These are phyloP conservation scores for Exephanes ischioxanthus DNA, from an alignment of 2,888 invertebrate genomes.

Conservation along the genomic window DNA sequence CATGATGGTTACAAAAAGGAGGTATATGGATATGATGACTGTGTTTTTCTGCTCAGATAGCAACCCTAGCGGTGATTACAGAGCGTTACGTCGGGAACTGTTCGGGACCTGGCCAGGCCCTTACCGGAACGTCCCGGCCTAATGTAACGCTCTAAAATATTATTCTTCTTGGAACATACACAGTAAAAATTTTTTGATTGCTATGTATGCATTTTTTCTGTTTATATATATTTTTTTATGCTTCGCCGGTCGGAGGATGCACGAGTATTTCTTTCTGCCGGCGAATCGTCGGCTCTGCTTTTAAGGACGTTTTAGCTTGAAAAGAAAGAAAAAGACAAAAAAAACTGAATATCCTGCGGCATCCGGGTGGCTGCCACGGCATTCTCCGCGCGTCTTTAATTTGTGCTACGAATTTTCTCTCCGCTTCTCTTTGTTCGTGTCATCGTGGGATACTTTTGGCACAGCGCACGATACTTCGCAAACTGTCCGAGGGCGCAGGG, in stretches of 20 bases:
- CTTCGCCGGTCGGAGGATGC: not conserved
- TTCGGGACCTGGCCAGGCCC: no score
- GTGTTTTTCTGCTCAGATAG: not conserved
- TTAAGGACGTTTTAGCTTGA: conserved; percentile 44
- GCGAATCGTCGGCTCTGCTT: conserved; percentile 39
- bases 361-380: conserved; percentile 28
- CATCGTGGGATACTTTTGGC: conserved; percentile 46
- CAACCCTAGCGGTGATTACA: not conserved
- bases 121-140: no score
- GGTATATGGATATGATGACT: not conserved
- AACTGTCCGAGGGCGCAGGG: conserved; percentile 48
- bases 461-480: conserved; percentile 53
- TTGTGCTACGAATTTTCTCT: conserved; percentile 45
- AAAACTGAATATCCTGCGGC: conserved; percentile 48
- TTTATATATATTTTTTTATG: no score
- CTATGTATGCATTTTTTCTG: not conserved
- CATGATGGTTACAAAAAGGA: not conserved
- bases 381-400: conserved; percentile 53
- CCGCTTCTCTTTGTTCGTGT: conserved; percentile 36
- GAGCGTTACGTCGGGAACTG: not conserved
- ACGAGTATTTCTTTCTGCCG: not conserved
- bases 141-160: not conserved
- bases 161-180: no score
- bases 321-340: conserved; percentile 21
- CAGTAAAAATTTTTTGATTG: no score